A percentile compares a stretch with the other conserved stretches of the same genome.
Conservation (phyloP, 2,113 vertebrate genomes). For the Centrocercus urophasianus region DNA sequence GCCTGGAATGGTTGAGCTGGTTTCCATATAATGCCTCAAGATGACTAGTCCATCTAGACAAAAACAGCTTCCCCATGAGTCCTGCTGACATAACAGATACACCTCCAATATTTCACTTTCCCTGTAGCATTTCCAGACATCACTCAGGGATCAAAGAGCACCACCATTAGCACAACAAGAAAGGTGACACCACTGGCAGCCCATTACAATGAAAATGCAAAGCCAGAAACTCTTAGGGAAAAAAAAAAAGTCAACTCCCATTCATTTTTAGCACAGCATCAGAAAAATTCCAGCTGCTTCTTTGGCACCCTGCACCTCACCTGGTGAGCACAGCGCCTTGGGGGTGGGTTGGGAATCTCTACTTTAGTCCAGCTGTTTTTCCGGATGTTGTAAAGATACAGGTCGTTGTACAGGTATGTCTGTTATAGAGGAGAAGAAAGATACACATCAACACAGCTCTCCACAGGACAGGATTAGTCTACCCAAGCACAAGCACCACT, state of each 20-base stretch:
- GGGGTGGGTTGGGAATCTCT: constrained; percentile 91
- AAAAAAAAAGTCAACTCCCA: neutral
- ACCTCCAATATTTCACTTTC: neutral
- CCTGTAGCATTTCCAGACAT: neutral
- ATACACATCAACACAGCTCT: neutral
- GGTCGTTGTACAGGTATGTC: constrained; percentile 92
- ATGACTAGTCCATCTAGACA: neutral
- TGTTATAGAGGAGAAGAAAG: constrained; percentile 54
- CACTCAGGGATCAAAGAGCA: neutral
- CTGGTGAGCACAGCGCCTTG: constrained; percentile 94
- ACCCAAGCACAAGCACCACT: neutral
- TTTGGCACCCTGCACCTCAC: constrained; percentile 60
- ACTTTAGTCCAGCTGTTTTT: constrained; percentile 91
- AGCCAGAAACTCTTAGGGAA: neutral
- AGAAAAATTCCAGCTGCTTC: neutral
- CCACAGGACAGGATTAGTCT: neutral
- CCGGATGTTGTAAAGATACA: constrained; percentile 91
- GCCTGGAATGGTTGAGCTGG: neutral
- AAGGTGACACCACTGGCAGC: neutral
- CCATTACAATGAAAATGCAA: accelerated
- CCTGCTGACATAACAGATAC: neutral
- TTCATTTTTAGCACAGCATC: accelerated
- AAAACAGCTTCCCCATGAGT: accelerated
- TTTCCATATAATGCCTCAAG: neutral
- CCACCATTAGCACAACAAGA: neutral